Conservation (phyloP, 2,888 invertebrate genomes). For the Lissocephala sabroskyi region DNA sequence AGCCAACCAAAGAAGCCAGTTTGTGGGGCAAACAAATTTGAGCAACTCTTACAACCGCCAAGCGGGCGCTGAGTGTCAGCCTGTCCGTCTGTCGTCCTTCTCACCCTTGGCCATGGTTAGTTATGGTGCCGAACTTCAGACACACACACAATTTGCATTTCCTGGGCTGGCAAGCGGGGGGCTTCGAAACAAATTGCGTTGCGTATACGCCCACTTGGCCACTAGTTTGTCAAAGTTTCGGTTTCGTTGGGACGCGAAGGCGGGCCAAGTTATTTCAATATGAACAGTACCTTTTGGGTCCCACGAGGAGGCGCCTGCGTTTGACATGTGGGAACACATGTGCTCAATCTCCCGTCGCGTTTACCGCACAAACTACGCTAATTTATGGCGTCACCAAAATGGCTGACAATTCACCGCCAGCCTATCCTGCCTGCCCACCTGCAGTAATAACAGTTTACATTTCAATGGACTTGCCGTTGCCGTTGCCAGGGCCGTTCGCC, state of each 20-base stretch:
- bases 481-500: no score
- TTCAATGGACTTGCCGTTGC: not conserved
- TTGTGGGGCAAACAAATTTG: constrained; percentile 47
- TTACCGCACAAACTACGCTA: constrained; percentile 16
- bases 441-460: not conserved
- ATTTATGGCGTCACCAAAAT: constrained; percentile 53
- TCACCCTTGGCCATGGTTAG: constrained; percentile 26
- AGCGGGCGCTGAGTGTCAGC: not conserved
- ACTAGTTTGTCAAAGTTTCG: constrained; percentile 19
- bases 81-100: not conserved
- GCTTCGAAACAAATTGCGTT: constrained; percentile 34
- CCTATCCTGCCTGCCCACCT: no score
- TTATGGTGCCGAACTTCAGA: constrained; percentile 40
- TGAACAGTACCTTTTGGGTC: constrained; percentile 2
- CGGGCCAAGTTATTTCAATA: constrained; percentile 53
- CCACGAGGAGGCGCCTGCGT: constrained; percentile 13
- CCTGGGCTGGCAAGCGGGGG: no score
- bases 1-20: constrained; percentile 25
- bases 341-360: constrained; percentile 24
- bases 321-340: constrained; percentile 42
- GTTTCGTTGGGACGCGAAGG: no score
- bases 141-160: constrained; percentile 46
- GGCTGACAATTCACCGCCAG: no score
- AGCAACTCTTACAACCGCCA: constrained; percentile 24
- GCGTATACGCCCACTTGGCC: constrained; percentile 35